phyloP scores from a whole-genome alignment of 2,113 vertebrate genomes.

The Ailuropoda melanoleuca region DNA sequence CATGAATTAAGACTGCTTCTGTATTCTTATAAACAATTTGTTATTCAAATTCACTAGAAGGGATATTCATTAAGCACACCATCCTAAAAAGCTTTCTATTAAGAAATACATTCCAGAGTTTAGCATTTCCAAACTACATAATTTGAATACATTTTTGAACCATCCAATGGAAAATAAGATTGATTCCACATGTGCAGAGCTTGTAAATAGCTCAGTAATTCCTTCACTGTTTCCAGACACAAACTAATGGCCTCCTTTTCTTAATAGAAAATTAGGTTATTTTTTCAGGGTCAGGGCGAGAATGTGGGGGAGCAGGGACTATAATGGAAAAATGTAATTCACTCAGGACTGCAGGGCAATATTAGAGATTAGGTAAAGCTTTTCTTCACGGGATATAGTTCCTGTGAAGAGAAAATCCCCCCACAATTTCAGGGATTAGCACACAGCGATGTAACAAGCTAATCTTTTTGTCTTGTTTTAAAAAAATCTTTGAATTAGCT shows the following conservation, averaged over 20 bases:
- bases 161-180: slow-evolving; percentile 71
- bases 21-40: slow-evolving; percentile 53
- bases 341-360: not conserved
- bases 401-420: not conserved
- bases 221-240: slow-evolving; percentile 50
- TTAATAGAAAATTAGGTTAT: slow-evolving; percentile 48
- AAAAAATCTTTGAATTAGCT: not conserved
- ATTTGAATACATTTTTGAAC: slow-evolving; percentile 74
- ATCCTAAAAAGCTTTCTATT: slow-evolving; percentile 7
- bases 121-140: slow-evolving; percentile 60
- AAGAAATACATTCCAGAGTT: slow-evolving; percentile 63
- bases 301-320: not conserved
- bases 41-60: slow-evolving; percentile 59
- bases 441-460: not conserved
- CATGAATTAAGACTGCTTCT: slow-evolving; percentile 18
- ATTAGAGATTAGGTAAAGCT: not conserved
- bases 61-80: slow-evolving; percentile 36
- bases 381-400: not conserved
- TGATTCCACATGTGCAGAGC: slow-evolving; percentile 60
- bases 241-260: slow-evolving; percentile 40
- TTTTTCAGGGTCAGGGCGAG: not conserved
- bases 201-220: slow-evolving; percentile 50
- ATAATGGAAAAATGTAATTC: not conserved
- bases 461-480: not conserved
- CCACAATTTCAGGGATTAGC: not conserved